Evolutionary conservation across 2,113 vertebrate genomes (phyloP).

Genomic region (Corydoras maculifer): DNA sequence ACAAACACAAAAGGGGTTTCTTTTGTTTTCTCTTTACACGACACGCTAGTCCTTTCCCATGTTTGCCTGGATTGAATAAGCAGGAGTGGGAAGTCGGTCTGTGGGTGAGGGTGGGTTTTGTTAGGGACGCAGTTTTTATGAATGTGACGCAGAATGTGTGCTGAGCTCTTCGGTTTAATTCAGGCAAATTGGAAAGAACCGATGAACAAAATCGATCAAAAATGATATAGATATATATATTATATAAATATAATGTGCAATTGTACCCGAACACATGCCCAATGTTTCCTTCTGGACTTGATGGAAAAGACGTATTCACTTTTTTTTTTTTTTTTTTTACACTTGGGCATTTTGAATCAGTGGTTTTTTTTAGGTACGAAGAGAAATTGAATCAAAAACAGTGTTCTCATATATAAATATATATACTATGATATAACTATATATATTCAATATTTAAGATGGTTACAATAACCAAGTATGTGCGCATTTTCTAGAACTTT

Average conservation of each 20-base stretch:
- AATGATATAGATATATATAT: slow-evolving; percentile 16
- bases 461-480: slow-evolving; percentile 78
- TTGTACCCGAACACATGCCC: slow-evolving; percentile 67
- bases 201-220: slow-evolving; percentile 61
- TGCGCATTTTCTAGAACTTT: slow-evolving; percentile 79
- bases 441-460: slow-evolving; percentile 74
- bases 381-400: slow-evolving; percentile 71
- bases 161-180: slow-evolving; percentile 73
- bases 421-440: slow-evolving; percentile 78
- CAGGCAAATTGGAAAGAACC: slow-evolving; percentile 69
- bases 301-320: slow-evolving; percentile 68
- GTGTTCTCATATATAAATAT: slow-evolving; percentile 65
- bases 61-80: slow-evolving; percentile 77
- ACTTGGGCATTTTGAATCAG: slow-evolving; percentile 78
- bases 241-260: slow-evolving; percentile 61
- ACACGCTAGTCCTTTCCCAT: slow-evolving; percentile 68
- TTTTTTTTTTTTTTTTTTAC: slow-evolving; percentile 71
- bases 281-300: slow-evolving; percentile 60
- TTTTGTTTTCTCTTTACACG: slow-evolving; percentile 68
- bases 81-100: slow-evolving; percentile 59
- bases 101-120: slow-evolving; percentile 51
- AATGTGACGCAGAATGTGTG: slow-evolving; percentile 73
- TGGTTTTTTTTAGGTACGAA: slow-evolving; percentile 68
- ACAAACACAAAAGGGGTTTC: slow-evolving; percentile 61
- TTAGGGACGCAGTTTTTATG: slow-evolving; percentile 66